These are phyloP conservation scores for Labia minor DNA, from an alignment of 2,888 invertebrate genomes.

Conservation along the genomic window DNA sequence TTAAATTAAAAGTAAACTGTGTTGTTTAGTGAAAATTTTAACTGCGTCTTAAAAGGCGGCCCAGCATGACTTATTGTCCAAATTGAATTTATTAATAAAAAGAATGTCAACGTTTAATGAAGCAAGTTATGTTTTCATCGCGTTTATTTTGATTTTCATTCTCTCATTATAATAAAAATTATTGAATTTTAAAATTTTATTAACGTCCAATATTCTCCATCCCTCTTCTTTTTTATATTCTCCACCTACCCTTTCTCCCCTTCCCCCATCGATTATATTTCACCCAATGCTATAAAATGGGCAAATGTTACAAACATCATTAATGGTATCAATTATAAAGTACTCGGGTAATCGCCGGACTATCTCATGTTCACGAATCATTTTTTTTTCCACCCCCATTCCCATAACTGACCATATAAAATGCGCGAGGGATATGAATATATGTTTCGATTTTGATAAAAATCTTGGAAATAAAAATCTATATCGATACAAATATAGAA, in stretches of 20 bases:
- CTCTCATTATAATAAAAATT: neutral
- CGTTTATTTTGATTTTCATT: neutral
- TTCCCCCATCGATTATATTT: too few relatives aligned
- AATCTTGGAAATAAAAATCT: neutral
- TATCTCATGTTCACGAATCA: neutral
- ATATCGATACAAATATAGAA: neutral
- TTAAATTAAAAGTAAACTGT: constrained; percentile 17
- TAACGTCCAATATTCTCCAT: neutral
- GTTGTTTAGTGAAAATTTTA: constrained; percentile 18
- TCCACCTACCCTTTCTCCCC: too few relatives aligned
- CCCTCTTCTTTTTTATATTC: too few relatives aligned
- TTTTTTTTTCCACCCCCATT: neutral
- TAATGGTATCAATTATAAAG: neutral
- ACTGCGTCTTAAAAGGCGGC: constrained; percentile 15
- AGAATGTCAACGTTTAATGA: neutral
- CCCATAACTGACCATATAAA: too few relatives aligned
- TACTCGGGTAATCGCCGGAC: neutral
- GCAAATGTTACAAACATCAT: constrained; percentile 13
- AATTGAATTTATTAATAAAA: constrained; percentile 13
- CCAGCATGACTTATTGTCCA: neutral
- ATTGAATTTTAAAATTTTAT: constrained; percentile 13
- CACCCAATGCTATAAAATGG: neutral
- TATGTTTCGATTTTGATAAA: neutral
- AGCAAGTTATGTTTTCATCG: neutral
- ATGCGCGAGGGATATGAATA: neutral